phyloP scores from a whole-genome alignment of 2,888 invertebrate genomes.

The Rhamphomyia laevipes region DNA sequence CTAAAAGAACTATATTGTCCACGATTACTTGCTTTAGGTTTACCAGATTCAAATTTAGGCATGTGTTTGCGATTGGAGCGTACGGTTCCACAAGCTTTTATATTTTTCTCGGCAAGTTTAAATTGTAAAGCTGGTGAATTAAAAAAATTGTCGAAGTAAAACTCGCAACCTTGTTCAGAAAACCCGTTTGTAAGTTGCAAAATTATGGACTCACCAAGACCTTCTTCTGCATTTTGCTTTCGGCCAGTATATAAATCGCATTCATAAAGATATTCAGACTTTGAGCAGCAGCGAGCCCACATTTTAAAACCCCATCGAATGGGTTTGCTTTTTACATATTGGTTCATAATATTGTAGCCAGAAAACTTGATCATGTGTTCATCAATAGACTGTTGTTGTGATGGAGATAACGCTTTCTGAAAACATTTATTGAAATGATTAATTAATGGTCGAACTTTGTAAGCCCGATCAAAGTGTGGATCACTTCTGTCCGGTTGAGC shows the following conservation, averaged over 20 bases:
- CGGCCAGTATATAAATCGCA: constrained; percentile 4
- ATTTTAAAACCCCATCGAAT: constrained; percentile 18
- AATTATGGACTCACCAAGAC: constrained; percentile 6
- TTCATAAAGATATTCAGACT: constrained; percentile 7
- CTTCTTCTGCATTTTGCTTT: not conserved
- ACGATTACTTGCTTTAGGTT: no score
- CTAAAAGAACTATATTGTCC: constrained; percentile 1
- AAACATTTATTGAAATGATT: no score
- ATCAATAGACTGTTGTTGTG: constrained; percentile 10
- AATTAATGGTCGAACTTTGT: no score
- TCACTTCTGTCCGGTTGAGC: no score
- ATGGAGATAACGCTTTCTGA: no score
- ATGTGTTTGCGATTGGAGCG: constrained; percentile 8
- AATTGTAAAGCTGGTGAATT: not conserved
- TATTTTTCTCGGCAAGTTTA: not conserved
- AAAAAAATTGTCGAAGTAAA: constrained; percentile 5
- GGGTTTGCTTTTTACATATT: constrained; percentile 18
- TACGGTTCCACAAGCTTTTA: constrained; percentile 9
- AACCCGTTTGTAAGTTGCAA: not conserved
- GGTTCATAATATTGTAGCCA: constrained; percentile 14
- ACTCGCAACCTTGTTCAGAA: not conserved
- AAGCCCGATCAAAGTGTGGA: no score
- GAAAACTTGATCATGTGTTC: constrained; percentile 18
- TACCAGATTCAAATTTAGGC: no score
- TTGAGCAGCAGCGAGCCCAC: constrained; percentile 12